phyloP scores from a whole-genome alignment of 2,888 invertebrate species.

The Augochlorella aurata region DNA sequence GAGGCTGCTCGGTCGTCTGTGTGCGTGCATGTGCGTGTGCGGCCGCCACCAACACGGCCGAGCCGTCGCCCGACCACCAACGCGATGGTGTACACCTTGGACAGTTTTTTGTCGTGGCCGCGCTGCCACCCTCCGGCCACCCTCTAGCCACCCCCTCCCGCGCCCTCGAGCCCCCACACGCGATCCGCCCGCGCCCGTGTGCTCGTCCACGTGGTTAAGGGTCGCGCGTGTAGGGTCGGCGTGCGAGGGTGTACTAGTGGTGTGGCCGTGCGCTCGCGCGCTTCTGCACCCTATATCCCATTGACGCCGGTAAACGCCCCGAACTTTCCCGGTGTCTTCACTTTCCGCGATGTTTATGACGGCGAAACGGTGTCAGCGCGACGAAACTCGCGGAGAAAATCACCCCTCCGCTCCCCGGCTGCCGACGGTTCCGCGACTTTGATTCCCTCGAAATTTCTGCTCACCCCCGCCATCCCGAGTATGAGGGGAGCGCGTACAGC shows the following conservation, averaged over 20 bases:
- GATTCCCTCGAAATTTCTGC: constrained; percentile 14
- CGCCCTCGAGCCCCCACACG: constrained; percentile 4
- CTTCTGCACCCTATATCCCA: constrained; percentile 62
- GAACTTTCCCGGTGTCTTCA: constrained; percentile 60
- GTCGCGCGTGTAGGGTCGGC: constrained; percentile 12
- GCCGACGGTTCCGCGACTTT: background rate
- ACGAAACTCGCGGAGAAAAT: constrained; percentile 30
- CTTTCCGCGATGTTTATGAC: constrained; percentile 59
- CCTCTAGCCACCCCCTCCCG: constrained; percentile 1
- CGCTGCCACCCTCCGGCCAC: background rate
- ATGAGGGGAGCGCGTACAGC: background rate
- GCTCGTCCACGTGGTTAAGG: constrained; percentile 59
- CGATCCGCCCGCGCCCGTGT: constrained; percentile 27
- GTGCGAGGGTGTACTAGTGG: background rate
- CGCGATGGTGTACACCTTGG: constrained; percentile 56
- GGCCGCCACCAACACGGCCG: constrained; percentile 6
- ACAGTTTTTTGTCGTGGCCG: constrained; percentile 61
- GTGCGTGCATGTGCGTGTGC: constrained; percentile 30
- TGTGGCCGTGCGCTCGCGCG: constrained; percentile 30
- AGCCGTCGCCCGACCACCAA: background rate
- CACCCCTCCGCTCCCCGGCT: background rate
- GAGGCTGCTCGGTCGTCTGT: constrained; percentile 59
- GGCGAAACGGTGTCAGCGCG: constrained; percentile 52
- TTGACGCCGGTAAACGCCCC: constrained; percentile 69
- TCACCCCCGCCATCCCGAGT: background rate